Evolutionary conservation across 1,140 invertebrate species (phyloP).

Genomic region (Ceratoteleas bidentatus): DNA sequence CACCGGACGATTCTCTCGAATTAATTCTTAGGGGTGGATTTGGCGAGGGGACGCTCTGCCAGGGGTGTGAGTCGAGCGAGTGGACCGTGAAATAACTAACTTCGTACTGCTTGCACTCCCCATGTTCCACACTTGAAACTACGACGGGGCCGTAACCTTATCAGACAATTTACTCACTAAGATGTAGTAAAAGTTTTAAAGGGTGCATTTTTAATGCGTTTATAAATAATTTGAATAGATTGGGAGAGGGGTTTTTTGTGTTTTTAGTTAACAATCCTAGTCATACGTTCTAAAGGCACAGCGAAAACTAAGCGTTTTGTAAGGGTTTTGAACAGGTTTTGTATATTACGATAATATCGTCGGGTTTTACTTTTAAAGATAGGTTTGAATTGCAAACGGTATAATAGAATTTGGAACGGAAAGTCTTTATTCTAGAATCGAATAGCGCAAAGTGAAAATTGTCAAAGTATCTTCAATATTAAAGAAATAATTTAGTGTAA

Average conservation of each 20-base stretch:
- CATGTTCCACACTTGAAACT: slow-evolving; percentile 62
- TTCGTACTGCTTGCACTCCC: slow-evolving; percentile 73
- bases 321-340: too few species aligned
- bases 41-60: slow-evolving; percentile 69
- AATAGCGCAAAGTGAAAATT: too few species aligned
- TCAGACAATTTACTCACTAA: slow-evolving; percentile 34
- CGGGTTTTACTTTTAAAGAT: too few species aligned
- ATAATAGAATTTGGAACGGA: too few species aligned
- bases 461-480: too few species aligned
- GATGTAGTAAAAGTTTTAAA: slow-evolving; percentile 28
- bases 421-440: too few species aligned
- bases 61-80: slow-evolving; percentile 78
- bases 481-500: too few species aligned
- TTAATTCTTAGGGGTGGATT: slow-evolving; percentile 81
- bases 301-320: too few species aligned
- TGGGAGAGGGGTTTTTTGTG: not conserved
- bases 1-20: slow-evolving; percentile 80
- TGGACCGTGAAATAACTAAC: slow-evolving; percentile 82
- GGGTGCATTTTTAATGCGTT: not conserved
- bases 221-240: not conserved
- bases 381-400: too few species aligned
- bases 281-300: too few species aligned
- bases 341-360: too few species aligned
- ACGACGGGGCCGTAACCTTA: slow-evolving; percentile 74
- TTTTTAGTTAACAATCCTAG: too few species aligned